Base-by-base conservation (phyloP, 1,140 invertebrate genomes). In the Bradynema listronoti region DNA sequence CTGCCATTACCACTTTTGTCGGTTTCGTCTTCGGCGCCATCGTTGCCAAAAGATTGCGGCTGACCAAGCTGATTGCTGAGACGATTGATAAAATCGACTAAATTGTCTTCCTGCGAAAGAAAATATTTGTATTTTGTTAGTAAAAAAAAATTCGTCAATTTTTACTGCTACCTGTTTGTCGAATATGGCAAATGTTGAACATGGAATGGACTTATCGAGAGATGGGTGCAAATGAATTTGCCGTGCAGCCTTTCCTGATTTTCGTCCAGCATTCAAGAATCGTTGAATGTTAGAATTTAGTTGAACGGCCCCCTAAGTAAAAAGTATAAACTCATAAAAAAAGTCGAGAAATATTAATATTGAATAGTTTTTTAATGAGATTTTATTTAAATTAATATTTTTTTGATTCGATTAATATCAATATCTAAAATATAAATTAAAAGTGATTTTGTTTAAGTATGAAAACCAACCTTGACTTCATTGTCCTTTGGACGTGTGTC, bases 401-500 rank as follows among this genome's bases (percentile, higher is more conserved):
- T 11, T 19, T 39, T 39, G 11, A 19, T 11, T 39, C 11, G 19
- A 11, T 39, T 39, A 39, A 11, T 39, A 11, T 11, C 36, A 39
- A 39, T 39, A 11, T 39, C 11, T 39, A 39, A 39, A 11, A 39
- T 19, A 39, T 11, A 39, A 39, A 39, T 39, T 39, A 19, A 39
- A 39, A 39, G 19, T 11, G 36, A 47, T 47, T 47, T 7, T 47
- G 45, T 47, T 9, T 47, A 7, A 7, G 22, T 7, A 47, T 47
- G 22, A 63, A 41, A 30, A 50, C 34, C 7, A 36, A 68, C 66
- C 66, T 69, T 69, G 6, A 69, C 51, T 36, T 61, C 59, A 39
- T 64, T 54, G 7, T 71, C 63, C 30, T 61, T 59, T 9, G 66
- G 63, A 29, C 60, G 42, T n/a, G 56, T 69, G 36, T 69, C 68